A percentile compares a stretch with the other conserved stretches of the same genome.
These are phyloP conservation scores for Cremastinae sp. DNA, from an alignment of 2,888 invertebrate species.

Conservation along the genomic window DNA sequence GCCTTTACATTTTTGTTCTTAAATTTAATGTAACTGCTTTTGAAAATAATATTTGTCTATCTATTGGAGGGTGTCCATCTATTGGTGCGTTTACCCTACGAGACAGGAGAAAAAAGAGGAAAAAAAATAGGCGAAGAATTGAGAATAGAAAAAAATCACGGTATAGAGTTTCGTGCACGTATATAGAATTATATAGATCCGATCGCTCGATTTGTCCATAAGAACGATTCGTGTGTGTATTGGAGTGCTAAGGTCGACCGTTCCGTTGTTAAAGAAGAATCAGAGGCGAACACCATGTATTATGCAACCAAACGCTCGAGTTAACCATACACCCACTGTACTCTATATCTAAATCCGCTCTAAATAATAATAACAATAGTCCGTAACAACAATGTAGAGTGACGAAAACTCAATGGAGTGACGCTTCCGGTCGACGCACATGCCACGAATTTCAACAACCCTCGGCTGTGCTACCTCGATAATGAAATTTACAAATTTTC, in stretches of 20 bases:
- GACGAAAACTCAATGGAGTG: background rate
- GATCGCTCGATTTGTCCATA: constrained; percentile 9
- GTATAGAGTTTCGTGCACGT: constrained; percentile 19
- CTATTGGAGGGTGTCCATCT: no score
- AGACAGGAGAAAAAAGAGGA: constrained; percentile 5
- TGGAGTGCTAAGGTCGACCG: constrained; percentile 42
- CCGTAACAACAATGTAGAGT: constrained; percentile 13
- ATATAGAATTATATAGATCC: constrained; percentile 18
- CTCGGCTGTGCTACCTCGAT: no score
- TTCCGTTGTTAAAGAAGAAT: constrained; percentile 35
- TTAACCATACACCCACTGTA: constrained; percentile 31
- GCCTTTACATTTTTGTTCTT: no score
- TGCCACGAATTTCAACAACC: background rate
- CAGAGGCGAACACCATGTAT: constrained; percentile 47
- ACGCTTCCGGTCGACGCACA: constrained; percentile 34
- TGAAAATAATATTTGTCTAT: no score
- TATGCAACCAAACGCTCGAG: constrained; percentile 55
- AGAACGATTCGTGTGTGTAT: constrained; percentile 37
- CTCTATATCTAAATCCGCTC: constrained; percentile 24
- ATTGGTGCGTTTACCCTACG: no score
- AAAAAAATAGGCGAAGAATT: constrained; percentile 16
- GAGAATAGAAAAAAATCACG: background rate
- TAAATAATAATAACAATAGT: constrained; percentile 24
- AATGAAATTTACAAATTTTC: no score
- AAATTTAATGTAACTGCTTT: no score